A percentile compares a stretch with the other conserved stretches of the same genome.
phyloP scores from a whole-genome alignment of 2,113 vertebrate genomes.

The Tonatia bakeri region DNA sequence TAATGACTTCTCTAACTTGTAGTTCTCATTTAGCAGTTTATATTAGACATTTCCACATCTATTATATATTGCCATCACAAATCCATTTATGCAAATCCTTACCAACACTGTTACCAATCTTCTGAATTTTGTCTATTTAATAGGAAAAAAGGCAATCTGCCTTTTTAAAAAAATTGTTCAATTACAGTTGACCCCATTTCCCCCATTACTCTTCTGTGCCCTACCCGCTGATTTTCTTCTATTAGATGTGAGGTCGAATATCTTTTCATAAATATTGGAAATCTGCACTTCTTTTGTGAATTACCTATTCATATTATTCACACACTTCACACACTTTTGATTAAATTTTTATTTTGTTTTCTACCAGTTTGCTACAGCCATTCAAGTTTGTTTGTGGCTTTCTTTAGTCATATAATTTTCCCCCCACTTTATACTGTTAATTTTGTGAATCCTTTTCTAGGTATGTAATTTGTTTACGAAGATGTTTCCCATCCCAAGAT shows the following conservation, averaged over 20 bases:
- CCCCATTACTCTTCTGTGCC: too few relatives aligned
- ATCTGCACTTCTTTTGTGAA: neutral
- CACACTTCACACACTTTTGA: neutral
- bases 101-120: neutral
- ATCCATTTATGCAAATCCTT: constrained; percentile 1
- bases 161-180: too few relatives aligned
- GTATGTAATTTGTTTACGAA: neutral
- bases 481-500: neutral
- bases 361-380: neutral
- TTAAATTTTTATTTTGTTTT: neutral
- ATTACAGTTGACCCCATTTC: too few relatives aligned
- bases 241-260: neutral
- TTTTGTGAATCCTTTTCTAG: neutral
- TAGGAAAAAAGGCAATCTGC: neutral
- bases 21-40: neutral
- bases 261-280: neutral
- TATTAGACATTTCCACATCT: neutral
- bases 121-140: neutral
- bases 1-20: neutral
- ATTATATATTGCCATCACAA: neutral
- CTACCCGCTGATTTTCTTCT: neutral
- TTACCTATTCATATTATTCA: neutral
- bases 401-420: neutral
- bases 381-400: neutral
- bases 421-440: neutral